phyloP scores from a whole-genome alignment of 2,113 vertebrate genomes.

The Ranitomeya imitator region DNA sequence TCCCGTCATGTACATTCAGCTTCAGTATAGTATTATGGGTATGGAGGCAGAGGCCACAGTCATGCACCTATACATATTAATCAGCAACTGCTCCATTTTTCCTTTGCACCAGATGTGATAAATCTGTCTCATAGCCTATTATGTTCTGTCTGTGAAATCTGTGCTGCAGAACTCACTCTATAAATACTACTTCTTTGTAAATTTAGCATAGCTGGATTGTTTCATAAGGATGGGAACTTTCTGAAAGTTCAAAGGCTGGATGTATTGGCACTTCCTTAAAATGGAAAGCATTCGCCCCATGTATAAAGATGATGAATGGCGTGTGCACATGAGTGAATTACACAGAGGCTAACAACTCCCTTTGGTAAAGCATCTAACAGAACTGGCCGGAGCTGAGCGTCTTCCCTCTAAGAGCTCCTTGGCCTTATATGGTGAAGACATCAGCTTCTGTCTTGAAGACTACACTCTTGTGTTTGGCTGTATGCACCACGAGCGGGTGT shows the following conservation, averaged over 20 bases:
- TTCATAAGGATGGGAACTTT: not conserved
- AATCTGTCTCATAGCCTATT: not conserved
- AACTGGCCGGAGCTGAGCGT: conserved; percentile 59
- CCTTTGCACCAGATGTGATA: not conserved
- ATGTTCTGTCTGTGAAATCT: not conserved
- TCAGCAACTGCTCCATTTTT: not conserved
- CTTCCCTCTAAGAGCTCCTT: conserved; percentile 65
- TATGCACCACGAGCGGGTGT: conserved; percentile 62
- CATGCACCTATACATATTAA: not conserved
- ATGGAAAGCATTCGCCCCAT: conserved; percentile 60
- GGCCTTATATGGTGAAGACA: conserved; percentile 72
- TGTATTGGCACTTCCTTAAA: conserved; percentile 60
- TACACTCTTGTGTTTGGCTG: conserved; percentile 69
- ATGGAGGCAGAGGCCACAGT: not conserved
- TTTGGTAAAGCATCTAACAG: conserved; percentile 47
- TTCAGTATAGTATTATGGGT: not conserved
- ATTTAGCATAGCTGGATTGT: not conserved
- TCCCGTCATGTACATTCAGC: not conserved
- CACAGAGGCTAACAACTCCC: conserved; percentile 64
- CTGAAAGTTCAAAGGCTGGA: conserved; percentile 40
- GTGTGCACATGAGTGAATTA: conserved; percentile 58
- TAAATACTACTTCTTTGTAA: not conserved
- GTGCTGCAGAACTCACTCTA: not conserved
- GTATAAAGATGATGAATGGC: conserved; percentile 63
- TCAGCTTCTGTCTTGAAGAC: conserved; percentile 64